phyloP scores from a whole-genome alignment of 1,140 invertebrate species.

The Philotrypesis tridentata region DNA sequence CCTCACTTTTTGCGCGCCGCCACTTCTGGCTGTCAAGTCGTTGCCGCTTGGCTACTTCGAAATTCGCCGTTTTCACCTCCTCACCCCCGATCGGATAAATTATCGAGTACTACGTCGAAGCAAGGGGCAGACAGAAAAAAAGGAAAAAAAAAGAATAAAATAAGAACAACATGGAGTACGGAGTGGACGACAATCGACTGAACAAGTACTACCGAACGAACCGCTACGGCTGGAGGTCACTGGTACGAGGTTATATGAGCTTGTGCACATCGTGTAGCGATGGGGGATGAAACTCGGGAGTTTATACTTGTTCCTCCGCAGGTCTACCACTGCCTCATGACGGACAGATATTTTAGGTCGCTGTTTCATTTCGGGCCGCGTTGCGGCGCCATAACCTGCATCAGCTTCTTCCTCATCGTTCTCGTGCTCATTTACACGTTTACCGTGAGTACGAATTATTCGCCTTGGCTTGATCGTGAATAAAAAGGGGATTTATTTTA shows the following conservation, averaged over 20 bases:
- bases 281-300: too few relatives aligned
- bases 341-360: slow-evolving; percentile 57
- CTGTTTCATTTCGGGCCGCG: slow-evolving; percentile 55
- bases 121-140: background rate
- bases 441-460: slow-evolving; percentile 54
- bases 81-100: slow-evolving; percentile 15
- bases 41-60: background rate
- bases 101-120: background rate
- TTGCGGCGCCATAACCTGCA: slow-evolving; percentile 58
- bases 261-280: too few relatives aligned
- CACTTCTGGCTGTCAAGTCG: slow-evolving; percentile 20
- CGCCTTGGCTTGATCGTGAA: too few relatives aligned
- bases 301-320: too few relatives aligned
- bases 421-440: slow-evolving; percentile 56
- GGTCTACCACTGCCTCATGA: slow-evolving; percentile 59
- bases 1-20: background rate
- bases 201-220: slow-evolving; percentile 55
- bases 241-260: slow-evolving; percentile 53
- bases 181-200: slow-evolving; percentile 55
- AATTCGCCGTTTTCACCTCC: background rate
- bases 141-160: slow-evolving; percentile 14
- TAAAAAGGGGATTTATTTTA: too few relatives aligned
- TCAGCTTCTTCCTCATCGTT: slow-evolving; percentile 53
- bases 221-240: slow-evolving; percentile 47
- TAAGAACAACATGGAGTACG: too few relatives aligned